Base-by-base conservation (phyloP, 1,140 invertebrate species). In the Pinna nobilis region DNA sequence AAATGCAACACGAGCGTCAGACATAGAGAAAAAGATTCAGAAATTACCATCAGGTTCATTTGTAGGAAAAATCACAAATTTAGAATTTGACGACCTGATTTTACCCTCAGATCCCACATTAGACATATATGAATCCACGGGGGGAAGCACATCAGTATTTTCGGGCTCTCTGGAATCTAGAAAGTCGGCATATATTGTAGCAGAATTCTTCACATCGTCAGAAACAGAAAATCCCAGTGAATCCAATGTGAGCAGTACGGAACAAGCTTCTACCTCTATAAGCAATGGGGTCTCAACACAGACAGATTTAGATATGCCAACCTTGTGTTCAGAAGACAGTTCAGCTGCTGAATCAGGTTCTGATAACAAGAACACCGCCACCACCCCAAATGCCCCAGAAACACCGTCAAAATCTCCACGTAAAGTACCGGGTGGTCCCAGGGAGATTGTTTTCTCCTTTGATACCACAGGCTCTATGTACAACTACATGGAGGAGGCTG, bases 381-480 rank as follows among this genome's bases (percentile, higher is more conserved):
- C 55, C 2, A n/a, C n/a, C n/a, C n/a, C n/a, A n/a, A n/a, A n/a
- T n/a, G n/a, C n/a, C n/a, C n/a, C n/a, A n/a, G n/a, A n/a, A n/a
- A n/a, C n/a, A n/a, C 55, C 55, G 9, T 18, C 37, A 33, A 59
- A 59, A 59, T 35, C 55, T 59, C 55, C 55, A 0, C 33, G 55
- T 35, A 59, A 59, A 59, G 55, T 59, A n/a, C 55, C 55, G 9
- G 55, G 55, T 20, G 55, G 55, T 18, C 55, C 37, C n/a, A 13
- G 55, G 28, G 55, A 59, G 30, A 59, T 59, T n/a, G 55, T 59
- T 9, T 59, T 59, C 32, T 59, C 85, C 9, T 88, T 88, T 69
- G 87, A 88, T 65, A 88, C 87, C 4, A 88, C 87, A 15, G 87
- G 86, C 9, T 87, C 86, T 3, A 87, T 87, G 86, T 81, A 74